Evolutionary conservation across 2,797 vertebrate genomes (phyloP).

Genomic region (Sebastiscus albofasciatus): DNA sequence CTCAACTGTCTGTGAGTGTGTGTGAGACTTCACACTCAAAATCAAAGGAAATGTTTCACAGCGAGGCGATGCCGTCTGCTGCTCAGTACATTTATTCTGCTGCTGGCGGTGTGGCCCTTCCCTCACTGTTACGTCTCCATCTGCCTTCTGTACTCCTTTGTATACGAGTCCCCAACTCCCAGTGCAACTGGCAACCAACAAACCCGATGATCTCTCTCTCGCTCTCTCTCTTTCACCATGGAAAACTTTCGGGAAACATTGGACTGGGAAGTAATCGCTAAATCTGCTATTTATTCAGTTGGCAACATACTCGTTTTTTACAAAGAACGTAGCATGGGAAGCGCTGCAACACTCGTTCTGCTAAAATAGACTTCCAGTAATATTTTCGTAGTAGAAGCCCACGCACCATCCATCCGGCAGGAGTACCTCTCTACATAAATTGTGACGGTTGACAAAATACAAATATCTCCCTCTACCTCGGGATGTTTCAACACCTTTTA

Average conservation of each 20-base stretch:
- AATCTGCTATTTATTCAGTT: constrained; percentile 35
- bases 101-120: constrained; percentile 31
- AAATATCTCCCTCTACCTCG: constrained; percentile 18
- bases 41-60: constrained; percentile 49
- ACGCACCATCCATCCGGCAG: constrained; percentile 28
- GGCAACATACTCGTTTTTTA: neutral
- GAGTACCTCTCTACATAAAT: constrained; percentile 25
- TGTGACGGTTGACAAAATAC: constrained; percentile 41
- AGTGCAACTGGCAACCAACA: constrained; percentile 42
- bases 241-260: constrained; percentile 23
- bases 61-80: constrained; percentile 21
- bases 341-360: neutral
- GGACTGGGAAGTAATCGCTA: constrained; percentile 7
- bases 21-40: constrained; percentile 11
- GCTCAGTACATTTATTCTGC: constrained; percentile 41
- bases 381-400: constrained; percentile 37
- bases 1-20: neutral
- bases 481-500: constrained; percentile 18
- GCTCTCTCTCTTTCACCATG: neutral
- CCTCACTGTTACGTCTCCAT: constrained; percentile 47
- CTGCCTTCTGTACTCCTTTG: constrained; percentile 47
- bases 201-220: constrained; percentile 11
- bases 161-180: constrained; percentile 33
- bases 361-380: constrained; percentile 33
- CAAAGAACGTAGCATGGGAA: constrained; percentile 4